phyloP scores from a whole-genome alignment of 2,113 vertebrate species.

The Perccottus glenii region DNA sequence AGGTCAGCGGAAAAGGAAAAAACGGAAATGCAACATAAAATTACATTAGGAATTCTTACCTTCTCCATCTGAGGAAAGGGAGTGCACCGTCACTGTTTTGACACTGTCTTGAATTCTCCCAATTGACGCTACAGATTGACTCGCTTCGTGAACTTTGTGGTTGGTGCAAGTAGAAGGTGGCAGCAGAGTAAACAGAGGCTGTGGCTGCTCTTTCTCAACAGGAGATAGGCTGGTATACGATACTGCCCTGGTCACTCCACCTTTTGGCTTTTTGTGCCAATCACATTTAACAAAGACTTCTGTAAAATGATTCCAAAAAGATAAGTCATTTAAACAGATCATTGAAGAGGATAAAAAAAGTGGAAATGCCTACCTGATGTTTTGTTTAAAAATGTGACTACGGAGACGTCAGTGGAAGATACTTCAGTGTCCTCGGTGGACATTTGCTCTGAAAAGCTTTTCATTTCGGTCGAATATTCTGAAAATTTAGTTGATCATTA shows the following conservation, averaged over 20 bases:
- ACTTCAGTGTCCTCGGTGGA: constrained; percentile 32
- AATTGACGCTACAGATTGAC: constrained; percentile 27
- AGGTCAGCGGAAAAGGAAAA: neutral
- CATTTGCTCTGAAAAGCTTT: constrained; percentile 22
- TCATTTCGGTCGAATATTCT: constrained; percentile 30
- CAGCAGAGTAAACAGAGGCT: constrained; percentile 6
- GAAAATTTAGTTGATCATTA: neutral
- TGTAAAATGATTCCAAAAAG: neutral
- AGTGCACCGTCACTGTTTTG: constrained; percentile 38
- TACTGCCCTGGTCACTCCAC: neutral
- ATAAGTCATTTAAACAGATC: no score
- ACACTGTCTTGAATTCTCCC: constrained; percentile 42
- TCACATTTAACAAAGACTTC: constrained; percentile 1
- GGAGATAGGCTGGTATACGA: neutral
- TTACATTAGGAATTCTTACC: constrained; percentile 58
- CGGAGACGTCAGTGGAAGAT: constrained; percentile 34
- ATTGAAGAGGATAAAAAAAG: no score
- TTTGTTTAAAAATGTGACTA: constrained; percentile 2
- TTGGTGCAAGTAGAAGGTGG: neutral
- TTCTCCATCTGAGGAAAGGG: constrained; percentile 40
- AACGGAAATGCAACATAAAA: neutral
- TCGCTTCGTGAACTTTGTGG: constrained; percentile 24
- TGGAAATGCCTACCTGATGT: constrained; percentile 14
- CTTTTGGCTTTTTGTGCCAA: neutral
- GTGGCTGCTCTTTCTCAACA: constrained; percentile 29